Evolutionary conservation across 2,113 vertebrate genomes (phyloP).

Genomic region (Nothocercus julius): DNA sequence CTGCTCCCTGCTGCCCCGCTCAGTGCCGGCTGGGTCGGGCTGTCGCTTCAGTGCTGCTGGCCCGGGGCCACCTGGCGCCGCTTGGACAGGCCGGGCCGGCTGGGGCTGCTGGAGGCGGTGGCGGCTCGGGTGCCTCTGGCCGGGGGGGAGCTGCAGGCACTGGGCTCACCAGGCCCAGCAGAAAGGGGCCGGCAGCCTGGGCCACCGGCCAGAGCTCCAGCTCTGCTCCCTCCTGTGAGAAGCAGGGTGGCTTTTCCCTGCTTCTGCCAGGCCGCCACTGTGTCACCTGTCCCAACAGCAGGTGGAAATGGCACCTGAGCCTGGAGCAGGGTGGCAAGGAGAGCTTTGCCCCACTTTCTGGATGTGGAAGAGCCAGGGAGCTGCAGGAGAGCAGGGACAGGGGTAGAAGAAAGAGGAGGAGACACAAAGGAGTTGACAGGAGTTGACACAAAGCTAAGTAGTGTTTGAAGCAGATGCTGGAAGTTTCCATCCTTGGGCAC

Average conservation of each 20-base stretch:
- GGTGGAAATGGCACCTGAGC: not conserved
- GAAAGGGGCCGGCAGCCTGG: not conserved
- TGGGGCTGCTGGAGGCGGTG: not conserved
- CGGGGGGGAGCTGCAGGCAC: not conserved
- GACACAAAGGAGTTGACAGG: too few species aligned
- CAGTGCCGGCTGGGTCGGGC: not conserved
- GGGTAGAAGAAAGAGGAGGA: not conserved
- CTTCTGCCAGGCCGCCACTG: not conserved
- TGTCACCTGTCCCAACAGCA: fast-evolving
- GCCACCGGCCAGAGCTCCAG: not conserved
- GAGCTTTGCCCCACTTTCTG: not conserved
- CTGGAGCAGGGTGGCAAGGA: not conserved
- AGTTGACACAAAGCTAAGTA: not conserved
- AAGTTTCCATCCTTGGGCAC: not conserved
- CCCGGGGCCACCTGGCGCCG: fast-evolving
- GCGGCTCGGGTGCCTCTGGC: not conserved
- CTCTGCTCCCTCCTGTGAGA: fast-evolving
- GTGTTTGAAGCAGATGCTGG: not conserved
- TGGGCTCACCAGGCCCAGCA: not conserved
- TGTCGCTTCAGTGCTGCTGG: fast-evolving
- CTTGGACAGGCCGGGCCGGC: not conserved
- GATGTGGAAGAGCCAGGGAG: not conserved
- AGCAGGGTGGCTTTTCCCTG: not conserved
- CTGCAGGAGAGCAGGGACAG: not conserved
- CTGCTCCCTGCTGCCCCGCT: fast-evolving